Base-by-base conservation (phyloP, 2,888 invertebrate genomes). In the Callinectes sapidus region DNA sequence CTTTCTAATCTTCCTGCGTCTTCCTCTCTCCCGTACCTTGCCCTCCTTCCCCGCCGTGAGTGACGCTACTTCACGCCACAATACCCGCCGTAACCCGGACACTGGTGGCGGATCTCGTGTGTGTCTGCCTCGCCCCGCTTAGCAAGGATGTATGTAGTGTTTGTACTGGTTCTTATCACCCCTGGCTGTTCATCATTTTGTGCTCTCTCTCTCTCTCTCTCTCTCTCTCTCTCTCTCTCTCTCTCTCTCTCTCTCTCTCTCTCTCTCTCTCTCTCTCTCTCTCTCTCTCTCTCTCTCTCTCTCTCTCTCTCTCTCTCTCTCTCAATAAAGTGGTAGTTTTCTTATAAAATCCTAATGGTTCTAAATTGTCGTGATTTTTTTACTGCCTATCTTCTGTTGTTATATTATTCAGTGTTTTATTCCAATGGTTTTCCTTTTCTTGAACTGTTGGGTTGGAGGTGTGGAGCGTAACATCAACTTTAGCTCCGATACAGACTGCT, bases 221-320 rank as follows among this genome's bases (percentile, higher is more conserved):
- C 85, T 85, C 85, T 35, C 32, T 35, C 85, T 35, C 85, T 35
- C 2, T 18, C 28, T n/a, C n/a, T 2, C 2, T 71, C 71, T 71
- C 71, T 71, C 71, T 71, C 71, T 71, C 71, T 71, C 71, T 71
- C 71, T 71, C 71, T 71, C 86, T 86, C 86, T 86, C 86, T 81
- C 81, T 81, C 81, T 81, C 2, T 32, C n/a, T 81, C n/a, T 10
- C 81, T 28, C 28, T 81, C 81, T 81, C 18, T 55, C 81, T 81
- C 81, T 32, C 28, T 32, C 81, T 32, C 81, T 32, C n/a, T 16
- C 28, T 71, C 77, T 77, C 77, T 77, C 10, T 35, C 28, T 85
- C 28, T 14, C 85, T 32, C 32, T 85, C 85, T 85, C 23, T 61
- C 85, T 85, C 85, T 35, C 32, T 35, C 85, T 35, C 85, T 35